Base-by-base conservation (phyloP, 2,888 invertebrate species). In the Platycnemis pennipes region DNA sequence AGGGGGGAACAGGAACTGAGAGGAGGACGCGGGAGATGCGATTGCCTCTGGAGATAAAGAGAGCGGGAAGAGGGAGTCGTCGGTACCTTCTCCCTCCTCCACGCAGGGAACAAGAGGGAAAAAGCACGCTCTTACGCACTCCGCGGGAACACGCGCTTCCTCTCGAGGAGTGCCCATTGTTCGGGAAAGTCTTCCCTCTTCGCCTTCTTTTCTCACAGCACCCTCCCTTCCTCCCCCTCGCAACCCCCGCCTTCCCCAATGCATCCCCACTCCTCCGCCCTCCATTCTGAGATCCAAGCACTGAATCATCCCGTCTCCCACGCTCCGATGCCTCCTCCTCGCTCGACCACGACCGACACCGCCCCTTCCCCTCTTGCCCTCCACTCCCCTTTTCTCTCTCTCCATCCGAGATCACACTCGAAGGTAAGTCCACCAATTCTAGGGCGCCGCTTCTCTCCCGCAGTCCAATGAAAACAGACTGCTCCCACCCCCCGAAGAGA, bases 251-350 rank as follows among this genome's bases (percentile, higher is more conserved):
- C 63, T 31, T 19, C 77, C 77, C 13, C 3, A n/a, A 22, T 8
- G 0, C 11, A 13, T 37, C 22, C 77, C 77, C 26, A 7, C 77
- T 37, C 77, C 77, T 8, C 3, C 69, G 69, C 69, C 69, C 69
- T 69, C 69, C 69, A 69, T 37, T 16, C 31, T 16, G 11, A 37
- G 37, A 77, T 77, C 77, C 31, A 77, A 77, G 26, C 77, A 77
- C 37, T 77, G 77, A 77, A 77, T 77, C 77, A 77, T 37, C 13
- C 77, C 77, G 37, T 77, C 77, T 77, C 77, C 77, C 77, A 77
- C 77, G 63, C 63, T n/a, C 63, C n/a, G 63, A 5, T 63, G 37
- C 37, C 37, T 26, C 77, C 77, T 77, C 8, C 26, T 63, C 63
- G 37, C 77, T 16, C 77, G 77, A 77, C 26, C 77, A 77, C 77